phyloP scores from a whole-genome alignment of 2,888 invertebrate species.

The Hofmannophila pseudospretella region DNA sequence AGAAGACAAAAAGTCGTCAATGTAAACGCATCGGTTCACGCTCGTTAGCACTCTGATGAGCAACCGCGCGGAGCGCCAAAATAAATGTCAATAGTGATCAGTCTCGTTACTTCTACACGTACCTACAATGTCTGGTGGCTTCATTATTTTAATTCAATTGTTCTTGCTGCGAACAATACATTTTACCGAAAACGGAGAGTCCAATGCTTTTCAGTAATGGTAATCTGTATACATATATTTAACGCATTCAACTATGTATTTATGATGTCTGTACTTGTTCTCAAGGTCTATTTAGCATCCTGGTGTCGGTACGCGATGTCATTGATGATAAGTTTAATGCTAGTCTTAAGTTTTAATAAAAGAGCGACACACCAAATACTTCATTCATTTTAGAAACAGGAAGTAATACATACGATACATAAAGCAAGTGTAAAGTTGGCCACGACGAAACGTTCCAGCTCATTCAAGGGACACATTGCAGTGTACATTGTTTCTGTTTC shows the following conservation, averaged over 20 bases:
- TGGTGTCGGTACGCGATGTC: conserved; percentile 5
- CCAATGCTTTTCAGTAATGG: neutral
- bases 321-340: conserved; percentile 5
- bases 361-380: neutral
- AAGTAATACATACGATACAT: conserved; percentile 9
- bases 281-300: conserved; percentile 4
- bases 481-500: no score
- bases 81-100: conserved; percentile 44
- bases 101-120: conserved; percentile 26
- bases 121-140: conserved; percentile 3
- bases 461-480: no score
- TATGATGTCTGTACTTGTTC: no score
- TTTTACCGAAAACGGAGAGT: neutral
- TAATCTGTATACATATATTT: no score
- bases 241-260: no score
- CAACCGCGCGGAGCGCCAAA: conserved; percentile 38
- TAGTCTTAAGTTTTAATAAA: neutral
- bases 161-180: neutral
- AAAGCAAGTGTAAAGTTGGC: conserved; percentile 9
- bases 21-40: conserved; percentile 38
- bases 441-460: no score
- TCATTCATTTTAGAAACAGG: conserved; percentile 6
- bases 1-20: conserved; percentile 43
- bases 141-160: conserved; percentile 6
- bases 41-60: conserved; percentile 31